These are phyloP conservation scores for Tribolium madens DNA, from an alignment of 1,140 invertebrate species.

Conservation along the genomic window DNA sequence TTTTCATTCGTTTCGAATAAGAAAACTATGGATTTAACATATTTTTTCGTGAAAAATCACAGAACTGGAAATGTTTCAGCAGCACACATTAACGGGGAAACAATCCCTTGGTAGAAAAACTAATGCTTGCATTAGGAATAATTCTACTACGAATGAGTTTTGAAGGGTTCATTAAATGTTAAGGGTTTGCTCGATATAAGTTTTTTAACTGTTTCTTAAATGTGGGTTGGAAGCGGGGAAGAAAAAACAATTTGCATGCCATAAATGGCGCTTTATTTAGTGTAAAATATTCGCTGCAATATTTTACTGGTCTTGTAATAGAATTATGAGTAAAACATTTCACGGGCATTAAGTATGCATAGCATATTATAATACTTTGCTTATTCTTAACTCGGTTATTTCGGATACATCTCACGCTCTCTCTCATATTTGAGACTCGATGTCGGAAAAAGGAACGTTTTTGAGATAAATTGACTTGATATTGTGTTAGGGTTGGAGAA, in stretches of 20 bases:
- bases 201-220: no score
- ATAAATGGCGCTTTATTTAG: constrained; percentile 51
- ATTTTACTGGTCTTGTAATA: constrained; percentile 49
- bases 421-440: neutral
- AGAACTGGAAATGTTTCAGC: constrained; percentile 1
- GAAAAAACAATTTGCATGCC: constrained; percentile 50
- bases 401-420: constrained; percentile 11
- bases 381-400: constrained; percentile 51
- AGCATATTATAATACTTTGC: constrained; percentile 54
- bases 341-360: constrained; percentile 57
- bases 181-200: constrained; percentile 14
- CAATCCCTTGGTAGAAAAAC: constrained; percentile 16
- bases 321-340: constrained; percentile 59
- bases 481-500: constrained; percentile 27
- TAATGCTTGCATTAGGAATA: constrained; percentile 18
- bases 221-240: no score
- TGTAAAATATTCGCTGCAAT: constrained; percentile 50
- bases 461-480: constrained; percentile 38
- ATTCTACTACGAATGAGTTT: constrained; percentile 36
- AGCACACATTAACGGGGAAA: constrained; percentile 1
- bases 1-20: constrained; percentile 34
- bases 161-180: constrained; percentile 47
- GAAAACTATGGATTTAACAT: constrained; percentile 36
- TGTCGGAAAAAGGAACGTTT: neutral
- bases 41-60: constrained; percentile 34